phyloP scores from a whole-genome alignment of 2,888 invertebrate species.

The Pammene aurita region DNA sequence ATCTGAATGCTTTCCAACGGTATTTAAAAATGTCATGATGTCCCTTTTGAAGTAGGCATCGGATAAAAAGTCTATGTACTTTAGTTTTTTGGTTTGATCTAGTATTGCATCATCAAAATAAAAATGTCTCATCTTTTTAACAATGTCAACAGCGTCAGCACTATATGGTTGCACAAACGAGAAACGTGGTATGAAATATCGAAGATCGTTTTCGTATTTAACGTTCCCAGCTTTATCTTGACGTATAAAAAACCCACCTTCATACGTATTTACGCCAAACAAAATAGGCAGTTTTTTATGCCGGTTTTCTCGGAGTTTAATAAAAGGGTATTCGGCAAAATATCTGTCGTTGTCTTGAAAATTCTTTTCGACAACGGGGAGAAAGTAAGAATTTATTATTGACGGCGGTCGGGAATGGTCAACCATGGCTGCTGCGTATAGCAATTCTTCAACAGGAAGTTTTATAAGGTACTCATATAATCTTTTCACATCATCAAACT shows the following conservation, averaged over 20 bases:
- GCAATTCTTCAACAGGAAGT: constrained; percentile 60
- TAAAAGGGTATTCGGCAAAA: constrained; percentile 60
- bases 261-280: constrained; percentile 58
- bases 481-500: constrained; percentile 50
- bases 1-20: constrained; percentile 51
- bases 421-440: constrained; percentile 55
- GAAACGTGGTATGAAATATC: constrained; percentile 61
- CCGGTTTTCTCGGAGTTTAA: constrained; percentile 53
- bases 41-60: constrained; percentile 65
- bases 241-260: constrained; percentile 64
- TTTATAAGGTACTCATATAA: constrained; percentile 59
- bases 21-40: constrained; percentile 56
- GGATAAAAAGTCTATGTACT: constrained; percentile 61
- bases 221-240: constrained; percentile 56
- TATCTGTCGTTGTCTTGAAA: constrained; percentile 61
- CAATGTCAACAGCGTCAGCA: constrained; percentile 48
- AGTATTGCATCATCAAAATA: constrained; percentile 60
- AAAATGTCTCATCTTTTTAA: constrained; percentile 53
- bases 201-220: constrained; percentile 58
- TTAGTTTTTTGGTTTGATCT: constrained; percentile 47
- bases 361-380: constrained; percentile 66
- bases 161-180: constrained; percentile 51
- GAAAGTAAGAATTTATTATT: constrained; percentile 57
- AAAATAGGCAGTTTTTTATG: constrained; percentile 63
- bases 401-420: constrained; percentile 56